Evolutionary conservation across 2,113 vertebrate genomes (phyloP), one percentile per base, ranked within the genome.

Genomic region (Pteropus alecto): DNA sequence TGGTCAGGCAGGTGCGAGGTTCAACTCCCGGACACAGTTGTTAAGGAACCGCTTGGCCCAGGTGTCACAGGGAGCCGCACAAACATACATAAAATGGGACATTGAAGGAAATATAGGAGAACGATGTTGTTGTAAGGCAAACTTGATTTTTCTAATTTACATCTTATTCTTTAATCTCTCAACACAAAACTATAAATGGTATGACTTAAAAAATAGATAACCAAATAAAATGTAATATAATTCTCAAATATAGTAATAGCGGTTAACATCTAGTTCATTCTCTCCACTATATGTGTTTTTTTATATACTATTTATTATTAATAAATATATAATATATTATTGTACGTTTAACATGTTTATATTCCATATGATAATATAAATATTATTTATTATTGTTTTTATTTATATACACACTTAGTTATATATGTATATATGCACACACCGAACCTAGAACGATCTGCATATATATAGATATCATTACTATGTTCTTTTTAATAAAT

Each of bases 41-140:
- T 4, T 6, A 7, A 9, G 24, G 1, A 18, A 7, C 13, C 5
- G 2, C 5, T 60, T 18, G 11, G 4, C 3, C 15, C 16, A 7
- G 22, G 21, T 16, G 56, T 70, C 54, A 71, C 33, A 70, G 14
- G 51, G 21, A 38, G 24, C 10, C 12, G 2, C 35, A 22, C 6
- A 51, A 61, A n/a, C 77, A 24, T 2, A 15, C 0, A 7, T 3
- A 33, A 14, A 43, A 56, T 6, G 0, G 33, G 33, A 78, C 67
- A n/a, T 28, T 56, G 16, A 21, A 81, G 35, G 6, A 58, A 76
- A 30, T 18, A 28, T 4, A 35, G 2, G 8, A 41, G 92, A 74
- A 61, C 18, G 5, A 6, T 26, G 33, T 61, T 41, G 81, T 51
- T 48, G 12, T 33, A 81, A 87, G 14, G 46, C 18, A 76, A 58